Base-by-base conservation (phyloP, 2,888 invertebrate genomes). In the Panzeria rudis region DNA sequence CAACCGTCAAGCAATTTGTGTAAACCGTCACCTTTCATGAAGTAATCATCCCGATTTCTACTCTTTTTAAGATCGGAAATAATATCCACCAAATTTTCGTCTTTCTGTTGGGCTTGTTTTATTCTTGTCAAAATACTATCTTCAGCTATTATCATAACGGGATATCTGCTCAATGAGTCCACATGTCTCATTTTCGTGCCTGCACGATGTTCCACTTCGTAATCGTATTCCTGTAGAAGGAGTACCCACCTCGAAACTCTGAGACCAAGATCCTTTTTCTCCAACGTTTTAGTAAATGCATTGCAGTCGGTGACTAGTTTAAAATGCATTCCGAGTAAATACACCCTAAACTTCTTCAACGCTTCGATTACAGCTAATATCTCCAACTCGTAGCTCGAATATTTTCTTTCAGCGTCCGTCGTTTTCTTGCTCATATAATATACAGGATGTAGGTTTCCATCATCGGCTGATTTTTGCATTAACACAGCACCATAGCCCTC, bases 181-280 rank as follows among this genome's bases (percentile, higher is more conserved):
- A 85, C 85, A 20, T 86, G 85, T 44, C 32, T 15, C 88, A 50
- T 88, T 38, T 11, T 38, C 38, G 9, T 38, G 7, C 11, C 38
- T 11, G 38, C 66, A 20, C 59, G 20, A 62, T 88, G 87, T 54
- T 88, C 87, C 13, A 87, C 83, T 11, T 32, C 69, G 62, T 87
- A 88, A 44, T 87, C 79, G 35, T 81, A 89, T 13, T 89, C 87
- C 75, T 88, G 75, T 2, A 89, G 35, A 87, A 66, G 52, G 88
- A 35, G 0, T n/a, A 83, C 83, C 88, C 87, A 88, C 38, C 87
- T 76, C 3, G 88, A 86, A 6, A 89, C 86, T 71, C 85, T 71
- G 20, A 83, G 68, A 23, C 78, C 76, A 50, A 87, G 41, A 44
- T 87, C 87, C 69, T 68, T 84, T 20, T 86, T 87, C 4, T 78